A percentile compares a stretch with the other conserved stretches of the same genome.
phyloP scores from a whole-genome alignment of 1,140 invertebrate species.

The Euura saliciscinereae region DNA sequence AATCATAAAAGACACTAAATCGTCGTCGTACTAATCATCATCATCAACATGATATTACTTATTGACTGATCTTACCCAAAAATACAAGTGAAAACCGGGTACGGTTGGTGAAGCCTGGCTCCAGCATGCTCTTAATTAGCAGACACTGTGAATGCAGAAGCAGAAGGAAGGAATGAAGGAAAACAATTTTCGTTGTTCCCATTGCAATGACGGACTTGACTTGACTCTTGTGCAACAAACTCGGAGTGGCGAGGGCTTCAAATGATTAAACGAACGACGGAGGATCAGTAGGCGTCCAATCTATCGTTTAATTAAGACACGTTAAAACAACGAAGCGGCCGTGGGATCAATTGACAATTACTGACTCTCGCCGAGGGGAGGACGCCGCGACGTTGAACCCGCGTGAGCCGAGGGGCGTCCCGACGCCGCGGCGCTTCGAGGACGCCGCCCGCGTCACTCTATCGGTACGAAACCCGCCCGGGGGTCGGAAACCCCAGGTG shows the following conservation, averaged over 20 bases:
- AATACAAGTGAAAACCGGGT: too few relatives aligned
- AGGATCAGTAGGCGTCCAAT: slow-evolving; percentile 3
- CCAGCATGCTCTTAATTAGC: too few relatives aligned
- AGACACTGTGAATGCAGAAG: neutral
- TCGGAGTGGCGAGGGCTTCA: neutral
- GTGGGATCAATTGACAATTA: slow-evolving; percentile 7
- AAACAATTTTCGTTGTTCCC: neutral
- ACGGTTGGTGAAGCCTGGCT: too few relatives aligned
- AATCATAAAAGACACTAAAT: too few relatives aligned
- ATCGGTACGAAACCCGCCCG: neutral
- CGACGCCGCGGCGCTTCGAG: neutral
- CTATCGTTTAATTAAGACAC: slow-evolving; percentile 5
- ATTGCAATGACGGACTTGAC: neutral
- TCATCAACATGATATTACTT: too few relatives aligned
- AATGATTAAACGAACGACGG: slow-evolving; percentile 4
- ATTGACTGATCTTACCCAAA: too few relatives aligned
- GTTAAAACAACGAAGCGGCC: neutral
- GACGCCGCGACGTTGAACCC: too few relatives aligned
- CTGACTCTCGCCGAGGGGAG: neutral
- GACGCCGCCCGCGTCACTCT: slow-evolving; percentile 1
- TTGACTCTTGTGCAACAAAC: slow-evolving; percentile 1
- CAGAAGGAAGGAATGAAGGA: neutral
- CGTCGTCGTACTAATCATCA: too few relatives aligned
- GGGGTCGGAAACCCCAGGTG: slow-evolving; percentile 1
- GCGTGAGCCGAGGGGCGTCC: neutral